phyloP scores from a whole-genome alignment of 2,888 invertebrate species.

The Morpho helenor region DNA sequence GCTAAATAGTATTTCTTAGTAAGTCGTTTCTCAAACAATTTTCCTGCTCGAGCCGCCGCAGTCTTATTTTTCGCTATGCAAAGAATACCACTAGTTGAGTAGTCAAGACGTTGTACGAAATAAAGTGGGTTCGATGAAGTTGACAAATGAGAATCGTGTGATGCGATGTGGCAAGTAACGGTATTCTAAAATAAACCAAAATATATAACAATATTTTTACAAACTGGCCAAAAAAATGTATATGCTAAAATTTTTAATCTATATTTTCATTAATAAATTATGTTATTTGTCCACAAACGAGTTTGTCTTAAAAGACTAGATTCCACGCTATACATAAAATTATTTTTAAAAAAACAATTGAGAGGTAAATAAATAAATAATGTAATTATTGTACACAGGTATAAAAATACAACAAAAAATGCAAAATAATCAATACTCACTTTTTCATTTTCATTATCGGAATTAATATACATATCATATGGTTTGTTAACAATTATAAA shows the following conservation, averaged over 20 bases:
- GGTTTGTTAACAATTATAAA: constrained; percentile 86
- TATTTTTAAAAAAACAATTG: too few species aligned
- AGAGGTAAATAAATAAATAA: too few species aligned
- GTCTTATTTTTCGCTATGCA: constrained; percentile 85
- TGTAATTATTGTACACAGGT: too few species aligned
- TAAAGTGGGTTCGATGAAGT: constrained; percentile 77
- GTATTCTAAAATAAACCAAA: constrained; percentile 68
- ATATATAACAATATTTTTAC: too few species aligned
- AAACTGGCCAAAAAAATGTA: too few species aligned
- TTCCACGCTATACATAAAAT: too few species aligned
- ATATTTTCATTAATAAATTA: too few species aligned
- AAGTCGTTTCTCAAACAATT: constrained; percentile 80
- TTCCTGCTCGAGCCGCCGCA: constrained; percentile 81
- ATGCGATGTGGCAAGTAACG: constrained; percentile 73
- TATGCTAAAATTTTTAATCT: too few species aligned
- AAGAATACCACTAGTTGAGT: constrained; percentile 88
- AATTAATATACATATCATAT: constrained; percentile 87
- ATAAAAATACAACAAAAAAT: too few species aligned
- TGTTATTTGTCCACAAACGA: too few species aligned
- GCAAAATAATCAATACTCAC: constrained; percentile 44
- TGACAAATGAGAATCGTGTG: constrained; percentile 71
- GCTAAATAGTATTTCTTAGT: constrained; percentile 88
- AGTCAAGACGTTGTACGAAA: constrained; percentile 89
- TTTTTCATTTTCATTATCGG: constrained; percentile 80
- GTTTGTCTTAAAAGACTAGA: too few species aligned